phyloP scores from a whole-genome alignment of 2,888 invertebrate genomes.

The Bombylius discolor region DNA sequence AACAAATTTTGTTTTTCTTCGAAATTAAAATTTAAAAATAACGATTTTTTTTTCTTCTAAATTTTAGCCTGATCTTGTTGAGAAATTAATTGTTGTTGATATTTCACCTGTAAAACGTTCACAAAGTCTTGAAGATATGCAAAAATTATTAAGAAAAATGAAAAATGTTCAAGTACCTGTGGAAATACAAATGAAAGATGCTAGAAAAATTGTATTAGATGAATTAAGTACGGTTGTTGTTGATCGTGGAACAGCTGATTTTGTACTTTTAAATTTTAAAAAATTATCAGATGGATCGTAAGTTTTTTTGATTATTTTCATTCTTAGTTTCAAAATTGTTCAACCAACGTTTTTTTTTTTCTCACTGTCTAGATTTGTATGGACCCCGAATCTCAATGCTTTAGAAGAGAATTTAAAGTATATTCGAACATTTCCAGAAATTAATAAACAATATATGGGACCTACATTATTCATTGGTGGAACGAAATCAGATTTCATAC shows the following conservation, averaged over 20 bases:
- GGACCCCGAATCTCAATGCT: slow-evolving; percentile 67
- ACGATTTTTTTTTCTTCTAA: too few relatives aligned
- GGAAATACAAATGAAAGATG: slow-evolving; percentile 53
- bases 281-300: slow-evolving; percentile 44
- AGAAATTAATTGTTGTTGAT: slow-evolving; percentile 57
- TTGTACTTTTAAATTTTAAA: slow-evolving; percentile 76
- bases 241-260: slow-evolving; percentile 50
- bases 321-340: too few relatives aligned
- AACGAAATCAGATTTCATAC: slow-evolving; percentile 65
- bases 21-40: too few relatives aligned
- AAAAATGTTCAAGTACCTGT: slow-evolving; percentile 44
- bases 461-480: slow-evolving; percentile 79
- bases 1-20: background rate
- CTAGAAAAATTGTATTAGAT: slow-evolving; percentile 51
- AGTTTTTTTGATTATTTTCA: background rate
- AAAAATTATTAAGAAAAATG: slow-evolving; percentile 51
- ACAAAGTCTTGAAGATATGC: slow-evolving; percentile 49
- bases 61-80: slow-evolving; percentile 45
- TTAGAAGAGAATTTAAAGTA: slow-evolving; percentile 51
- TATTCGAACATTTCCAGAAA: slow-evolving; percentile 51
- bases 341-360: background rate
- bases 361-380: slow-evolving; percentile 41
- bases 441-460: slow-evolving; percentile 36
- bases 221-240: slow-evolving; percentile 45
- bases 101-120: slow-evolving; percentile 48